A percentile compares a stretch with the other conserved stretches of the same genome.
phyloP scores from a whole-genome alignment of 1,140 invertebrate genomes.

The Neodiprion lecontei region DNA sequence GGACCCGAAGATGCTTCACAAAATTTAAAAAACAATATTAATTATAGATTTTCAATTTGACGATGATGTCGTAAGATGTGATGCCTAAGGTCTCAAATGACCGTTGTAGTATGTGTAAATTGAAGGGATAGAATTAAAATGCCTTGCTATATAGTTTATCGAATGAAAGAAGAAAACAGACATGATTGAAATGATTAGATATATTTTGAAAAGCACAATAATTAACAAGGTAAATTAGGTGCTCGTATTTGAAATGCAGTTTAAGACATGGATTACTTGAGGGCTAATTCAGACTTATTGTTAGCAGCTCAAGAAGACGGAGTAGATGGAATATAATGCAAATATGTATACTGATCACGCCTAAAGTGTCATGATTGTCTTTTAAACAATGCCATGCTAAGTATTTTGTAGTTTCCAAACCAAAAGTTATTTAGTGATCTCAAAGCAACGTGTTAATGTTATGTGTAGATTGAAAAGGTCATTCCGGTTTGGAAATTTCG shows the following conservation, averaged over 20 bases:
- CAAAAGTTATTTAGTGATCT: too few relatives aligned
- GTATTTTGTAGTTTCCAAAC: too few relatives aligned
- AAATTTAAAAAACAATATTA: constrained; percentile 27
- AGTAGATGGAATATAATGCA: constrained; percentile 1
- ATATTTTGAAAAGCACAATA: too few relatives aligned
- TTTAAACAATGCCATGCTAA: too few relatives aligned
- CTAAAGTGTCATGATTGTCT: too few relatives aligned
- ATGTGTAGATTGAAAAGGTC: too few relatives aligned
- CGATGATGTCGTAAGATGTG: constrained; percentile 32
- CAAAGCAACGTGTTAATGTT: too few relatives aligned
- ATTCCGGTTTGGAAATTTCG: too few relatives aligned
- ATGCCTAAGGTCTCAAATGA: constrained; percentile 12
- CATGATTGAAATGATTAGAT: too few relatives aligned
- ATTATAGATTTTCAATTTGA: constrained; percentile 36
- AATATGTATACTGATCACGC: not conserved
- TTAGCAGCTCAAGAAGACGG: not conserved
- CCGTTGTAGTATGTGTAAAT: constrained; percentile 1
- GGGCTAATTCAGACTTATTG: not conserved
- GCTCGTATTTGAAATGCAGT: not conserved
- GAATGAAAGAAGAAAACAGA: not conserved
- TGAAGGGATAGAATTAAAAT: not conserved
- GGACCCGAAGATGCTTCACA: constrained; percentile 28
- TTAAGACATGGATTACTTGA: not conserved
- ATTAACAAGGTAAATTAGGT: not conserved
- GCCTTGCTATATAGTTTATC: not conserved